Evolutionary conservation across 2,113 vertebrate genomes (phyloP), one percentile per base, ranked within the genome.

Genomic region (Hiodon alosoides): DNA sequence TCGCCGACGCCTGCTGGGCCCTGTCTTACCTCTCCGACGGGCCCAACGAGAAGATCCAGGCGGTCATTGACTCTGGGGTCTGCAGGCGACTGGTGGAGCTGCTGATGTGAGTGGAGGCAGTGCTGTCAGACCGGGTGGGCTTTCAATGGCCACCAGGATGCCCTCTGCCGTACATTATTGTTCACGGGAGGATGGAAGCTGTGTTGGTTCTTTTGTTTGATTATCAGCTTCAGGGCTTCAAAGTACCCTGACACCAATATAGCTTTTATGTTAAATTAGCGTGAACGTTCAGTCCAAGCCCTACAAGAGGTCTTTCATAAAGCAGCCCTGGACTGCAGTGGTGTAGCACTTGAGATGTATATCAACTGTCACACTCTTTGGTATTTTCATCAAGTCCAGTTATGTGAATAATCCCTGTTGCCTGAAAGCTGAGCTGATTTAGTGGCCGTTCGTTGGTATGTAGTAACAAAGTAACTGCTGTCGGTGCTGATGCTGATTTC

Each of bases 11-110:
- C 0, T 99, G 97, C 88, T 99, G 97, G 97, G 97, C 97, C 48
- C 92, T 99, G 47, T 98, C 96, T 82, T 99, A 99, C 85, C 91
- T 99, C 71, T 98, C 97, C 0, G 97, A 99, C 72, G 97, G 97
- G 11, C 95, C 97, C 83, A 98, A 98, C 52, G 97, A 99, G 87
- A 98, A 99, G 87, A 99, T 99, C 80, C 97, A 99, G 85, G 95
- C 96, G 0, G 96, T 98, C 77, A 98, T 99, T 58, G 96, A 98
- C 87, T 99, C 97, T 0, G 97, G 97, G 10, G 97, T 99, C 77
- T 98, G 97, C 83, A 90, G 96, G 81, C 92, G 97, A 79, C 91
- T 99, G 60, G 97, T 99, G 76, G 97, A 98, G 74, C 91, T 98
- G 55, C 87, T 99, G 3, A 98, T 99, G 97, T 98, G 79, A 94